Conservation (phyloP, 2,113 vertebrate genomes). For the Heloderma charlesbogerti region DNA sequence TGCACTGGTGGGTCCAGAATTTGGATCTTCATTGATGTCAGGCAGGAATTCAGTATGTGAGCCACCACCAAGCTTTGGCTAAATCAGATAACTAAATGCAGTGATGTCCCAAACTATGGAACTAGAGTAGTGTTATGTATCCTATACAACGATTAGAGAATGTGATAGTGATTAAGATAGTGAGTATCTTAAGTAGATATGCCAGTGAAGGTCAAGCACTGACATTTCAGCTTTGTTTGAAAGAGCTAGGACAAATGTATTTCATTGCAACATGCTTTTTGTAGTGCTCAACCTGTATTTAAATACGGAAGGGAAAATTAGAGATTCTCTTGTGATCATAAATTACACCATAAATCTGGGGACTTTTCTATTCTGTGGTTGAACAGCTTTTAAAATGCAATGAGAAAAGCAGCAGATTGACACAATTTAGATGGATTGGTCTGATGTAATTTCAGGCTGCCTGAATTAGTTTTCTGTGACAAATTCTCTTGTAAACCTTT, state of each 20-base stretch:
- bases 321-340: constrained; percentile 46
- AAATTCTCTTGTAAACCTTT: constrained; percentile 68
- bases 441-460: constrained; percentile 69
- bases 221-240: neutral
- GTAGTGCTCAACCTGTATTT: constrained; percentile 40
- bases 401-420: constrained; percentile 69
- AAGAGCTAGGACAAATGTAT: constrained; percentile 21
- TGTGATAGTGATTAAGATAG: neutral
- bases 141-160: no score
- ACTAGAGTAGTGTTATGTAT: no score
- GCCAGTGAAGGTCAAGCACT: neutral
- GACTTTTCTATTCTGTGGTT: neutral
- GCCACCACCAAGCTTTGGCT: neutral
- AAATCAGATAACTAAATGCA: neutral
- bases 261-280: constrained; percentile 37
- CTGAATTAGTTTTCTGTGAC: constrained; percentile 74
- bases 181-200: no score
- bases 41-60: neutral
- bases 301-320: constrained; percentile 41
- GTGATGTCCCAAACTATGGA: neutral
- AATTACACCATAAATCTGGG: constrained; percentile 29
- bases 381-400: constrained; percentile 51
- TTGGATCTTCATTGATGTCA: neutral
- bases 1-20: neutral
- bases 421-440: constrained; percentile 58